A percentile compares a stretch with the other conserved stretches of the same genome.
These are phyloP conservation scores for Gila orcuttii DNA, from an alignment of 2,113 vertebrate genomes.

Conservation along the genomic window DNA sequence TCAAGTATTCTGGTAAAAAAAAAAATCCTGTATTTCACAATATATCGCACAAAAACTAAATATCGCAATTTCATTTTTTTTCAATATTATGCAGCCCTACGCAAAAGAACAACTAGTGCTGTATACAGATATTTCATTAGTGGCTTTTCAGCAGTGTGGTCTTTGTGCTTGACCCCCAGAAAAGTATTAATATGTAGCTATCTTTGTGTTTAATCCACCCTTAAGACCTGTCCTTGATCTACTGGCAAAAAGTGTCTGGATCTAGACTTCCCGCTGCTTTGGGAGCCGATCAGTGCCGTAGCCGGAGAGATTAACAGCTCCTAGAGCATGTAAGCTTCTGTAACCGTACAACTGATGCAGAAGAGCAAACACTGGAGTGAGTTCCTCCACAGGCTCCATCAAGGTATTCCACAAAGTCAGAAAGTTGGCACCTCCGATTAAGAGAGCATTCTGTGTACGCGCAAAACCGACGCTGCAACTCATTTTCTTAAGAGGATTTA, in stretches of 20 bases:
- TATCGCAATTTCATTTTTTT: no score
- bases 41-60: no score
- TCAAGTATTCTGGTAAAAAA: no score
- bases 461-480: slow-evolving; percentile 40
- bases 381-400: slow-evolving; percentile 47
- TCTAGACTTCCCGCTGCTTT: slow-evolving; percentile 21
- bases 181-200: no score
- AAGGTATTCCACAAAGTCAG: slow-evolving; percentile 49
- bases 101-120: no score
- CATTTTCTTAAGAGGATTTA: slow-evolving; percentile 68
- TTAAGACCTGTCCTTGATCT: neutral
- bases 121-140: no score
- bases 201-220: neutral
- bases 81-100: no score
- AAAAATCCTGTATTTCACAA: no score
- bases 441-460: slow-evolving; percentile 4
- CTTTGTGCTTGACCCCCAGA: no score
- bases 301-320: slow-evolving; percentile 33
- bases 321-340: slow-evolving; percentile 43
- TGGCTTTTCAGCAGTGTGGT: no score
- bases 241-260: neutral
- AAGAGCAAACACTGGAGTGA: slow-evolving; percentile 24
- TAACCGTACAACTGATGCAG: slow-evolving; percentile 43
- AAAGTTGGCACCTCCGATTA: slow-evolving; percentile 10
- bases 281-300: slow-evolving; percentile 14